These are phyloP conservation scores for Synergus laeviventris DNA, from an alignment of 2,888 invertebrate genomes.

Conservation along the genomic window DNA sequence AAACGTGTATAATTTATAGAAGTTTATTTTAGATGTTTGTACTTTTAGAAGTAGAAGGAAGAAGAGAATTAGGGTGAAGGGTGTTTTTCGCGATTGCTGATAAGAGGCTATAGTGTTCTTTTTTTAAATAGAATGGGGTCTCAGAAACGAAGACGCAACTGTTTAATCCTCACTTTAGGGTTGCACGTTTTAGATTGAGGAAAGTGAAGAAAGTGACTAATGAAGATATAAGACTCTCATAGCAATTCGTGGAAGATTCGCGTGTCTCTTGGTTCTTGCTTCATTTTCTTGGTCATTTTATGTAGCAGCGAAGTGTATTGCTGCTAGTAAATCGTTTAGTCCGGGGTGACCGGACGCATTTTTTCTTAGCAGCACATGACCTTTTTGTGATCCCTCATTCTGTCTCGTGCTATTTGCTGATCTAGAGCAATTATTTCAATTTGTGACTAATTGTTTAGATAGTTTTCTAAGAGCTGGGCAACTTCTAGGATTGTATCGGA, in stretches of 20 bases:
- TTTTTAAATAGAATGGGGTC: not conserved
- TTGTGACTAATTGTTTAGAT: too few species aligned
- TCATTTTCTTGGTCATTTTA: slow-evolving; percentile 22
- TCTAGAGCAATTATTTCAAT: not conserved
- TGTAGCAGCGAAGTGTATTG: slow-evolving; percentile 47
- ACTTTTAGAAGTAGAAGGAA: not conserved
- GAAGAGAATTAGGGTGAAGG: not conserved
- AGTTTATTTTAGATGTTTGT: slow-evolving; percentile 27
- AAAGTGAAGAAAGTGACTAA: not conserved
- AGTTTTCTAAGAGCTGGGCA: too few species aligned
- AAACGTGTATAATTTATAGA: slow-evolving; percentile 13
- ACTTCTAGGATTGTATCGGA: too few species aligned
- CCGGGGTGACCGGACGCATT: slow-evolving; percentile 35
- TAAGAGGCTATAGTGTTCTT: slow-evolving; percentile 19
- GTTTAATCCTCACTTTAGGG: not conserved
- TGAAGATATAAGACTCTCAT: slow-evolving; percentile 26
- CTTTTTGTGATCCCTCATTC: not conserved
- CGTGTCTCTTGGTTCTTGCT: not conserved
- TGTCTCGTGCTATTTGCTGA: not conserved
- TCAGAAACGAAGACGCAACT: not conserved
- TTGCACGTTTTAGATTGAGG: not conserved
- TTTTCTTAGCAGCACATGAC: not conserved
- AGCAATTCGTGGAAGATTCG: slow-evolving; percentile 5
- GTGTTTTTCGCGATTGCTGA: slow-evolving; percentile 29
- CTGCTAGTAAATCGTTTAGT: slow-evolving; percentile 61